These are phyloP conservation scores for Anhinga rufa DNA, from an alignment of 2,113 vertebrate species.

Conservation along the genomic window DNA sequence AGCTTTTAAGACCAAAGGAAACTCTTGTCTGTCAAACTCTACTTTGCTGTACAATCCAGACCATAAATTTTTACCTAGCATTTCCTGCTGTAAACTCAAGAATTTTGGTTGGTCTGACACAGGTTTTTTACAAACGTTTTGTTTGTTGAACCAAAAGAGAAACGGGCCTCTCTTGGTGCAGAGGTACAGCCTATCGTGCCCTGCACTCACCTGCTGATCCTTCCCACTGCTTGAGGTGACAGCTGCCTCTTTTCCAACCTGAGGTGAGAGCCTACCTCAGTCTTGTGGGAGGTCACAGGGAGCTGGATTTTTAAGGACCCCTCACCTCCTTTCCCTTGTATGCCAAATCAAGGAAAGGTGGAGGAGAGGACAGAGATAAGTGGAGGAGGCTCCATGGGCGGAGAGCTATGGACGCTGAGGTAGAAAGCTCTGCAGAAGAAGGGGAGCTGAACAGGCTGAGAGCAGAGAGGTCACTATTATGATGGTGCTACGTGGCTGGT, in stretches of 20 bases:
- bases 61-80: background rate
- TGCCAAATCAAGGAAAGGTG: background rate
- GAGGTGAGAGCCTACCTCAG: background rate
- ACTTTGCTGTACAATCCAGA: background rate
- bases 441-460: background rate
- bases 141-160: background rate
- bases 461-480: background rate
- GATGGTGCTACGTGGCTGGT: background rate
- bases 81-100: background rate
- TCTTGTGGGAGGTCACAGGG: background rate
- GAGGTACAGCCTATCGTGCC: background rate
- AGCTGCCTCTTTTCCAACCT: background rate
- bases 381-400: background rate
- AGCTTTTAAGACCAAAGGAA: slow-evolving; percentile 13
- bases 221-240: background rate
- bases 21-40: background rate
- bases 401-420: background rate
- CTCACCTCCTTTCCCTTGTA: rapidly evolving
- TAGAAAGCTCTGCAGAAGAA: background rate
- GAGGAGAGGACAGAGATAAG: background rate
- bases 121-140: background rate
- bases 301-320: background rate
- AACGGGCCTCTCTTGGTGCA: background rate
- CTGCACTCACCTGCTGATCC: background rate
- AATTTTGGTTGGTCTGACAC: background rate